Conservation (phyloP, 2,888 invertebrate genomes). For the Tiliacea citrago region DNA sequence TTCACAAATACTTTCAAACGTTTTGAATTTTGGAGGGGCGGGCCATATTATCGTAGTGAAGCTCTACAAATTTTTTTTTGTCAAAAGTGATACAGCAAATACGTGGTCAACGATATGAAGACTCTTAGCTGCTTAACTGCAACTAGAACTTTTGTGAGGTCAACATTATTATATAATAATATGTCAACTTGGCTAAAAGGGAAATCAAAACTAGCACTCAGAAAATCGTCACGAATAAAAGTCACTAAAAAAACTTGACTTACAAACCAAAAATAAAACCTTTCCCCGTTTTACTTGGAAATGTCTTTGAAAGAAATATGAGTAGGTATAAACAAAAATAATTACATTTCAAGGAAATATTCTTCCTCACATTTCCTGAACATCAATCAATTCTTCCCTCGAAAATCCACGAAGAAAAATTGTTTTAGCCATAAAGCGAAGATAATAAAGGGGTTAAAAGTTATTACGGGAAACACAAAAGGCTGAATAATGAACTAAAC, state of each 20-base stretch:
- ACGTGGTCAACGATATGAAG: too few species aligned
- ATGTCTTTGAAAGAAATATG: conserved; percentile 6
- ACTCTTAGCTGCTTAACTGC: background rate
- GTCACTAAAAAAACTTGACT: background rate
- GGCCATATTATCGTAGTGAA: too few species aligned
- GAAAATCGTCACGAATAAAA: background rate
- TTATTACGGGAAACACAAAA: conserved; percentile 63
- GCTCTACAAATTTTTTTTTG: too few species aligned
- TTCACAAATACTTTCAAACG: too few species aligned
- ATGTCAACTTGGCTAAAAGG: background rate
- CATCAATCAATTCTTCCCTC: conserved; percentile 72
- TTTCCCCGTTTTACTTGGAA: conserved; percentile 13
- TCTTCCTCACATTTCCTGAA: conserved; percentile 78
- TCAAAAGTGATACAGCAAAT: too few species aligned
- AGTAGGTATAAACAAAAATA: background rate
- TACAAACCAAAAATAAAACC: too few species aligned
- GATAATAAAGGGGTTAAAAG: conserved; percentile 65
- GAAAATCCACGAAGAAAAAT: conserved; percentile 51
- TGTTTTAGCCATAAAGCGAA: conserved; percentile 43
- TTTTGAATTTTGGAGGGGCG: too few species aligned
- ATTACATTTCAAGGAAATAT: conserved; percentile 29
- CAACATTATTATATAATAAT: too few species aligned
- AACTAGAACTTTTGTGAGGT: background rate
- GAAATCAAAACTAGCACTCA: background rate
- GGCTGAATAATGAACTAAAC: conserved; percentile 64